phyloP scores from a whole-genome alignment of 1,140 invertebrate genomes.

The Nephotettix cincticeps region DNA sequence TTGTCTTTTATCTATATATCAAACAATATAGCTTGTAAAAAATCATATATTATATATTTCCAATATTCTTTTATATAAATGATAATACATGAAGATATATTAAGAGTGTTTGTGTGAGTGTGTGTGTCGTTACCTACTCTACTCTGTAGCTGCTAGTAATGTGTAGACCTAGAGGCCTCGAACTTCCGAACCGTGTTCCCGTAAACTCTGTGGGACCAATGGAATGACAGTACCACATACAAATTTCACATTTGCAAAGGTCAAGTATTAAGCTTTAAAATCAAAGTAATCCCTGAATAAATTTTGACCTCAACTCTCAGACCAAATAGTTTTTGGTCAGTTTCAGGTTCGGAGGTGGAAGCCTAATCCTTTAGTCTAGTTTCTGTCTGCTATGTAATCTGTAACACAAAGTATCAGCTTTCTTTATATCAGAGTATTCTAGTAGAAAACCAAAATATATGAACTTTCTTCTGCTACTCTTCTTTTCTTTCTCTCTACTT shows the following conservation, averaged over 20 bases:
- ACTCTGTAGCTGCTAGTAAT: slow-evolving; percentile 18
- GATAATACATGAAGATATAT: slow-evolving; percentile 15
- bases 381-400: slow-evolving; percentile 25
- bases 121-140: slow-evolving; percentile 7
- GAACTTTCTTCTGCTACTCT: slow-evolving; percentile 21
- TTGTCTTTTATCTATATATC: slow-evolving; percentile 21
- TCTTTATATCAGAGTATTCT: slow-evolving; percentile 22
- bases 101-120: slow-evolving; percentile 25
- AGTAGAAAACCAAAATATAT: slow-evolving; percentile 19
- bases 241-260: too few species aligned
- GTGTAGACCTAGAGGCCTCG: background rate
- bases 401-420: slow-evolving; percentile 24
- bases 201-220: too few species aligned
- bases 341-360: background rate
- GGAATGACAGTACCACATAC: too few species aligned
- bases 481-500: slow-evolving; percentile 23
- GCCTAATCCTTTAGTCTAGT: slow-evolving; percentile 17
- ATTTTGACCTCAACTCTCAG: background rate
- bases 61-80: slow-evolving; percentile 23
- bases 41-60: slow-evolving; percentile 22
- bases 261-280: too few species aligned
- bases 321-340: background rate
- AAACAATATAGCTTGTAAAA: slow-evolving; percentile 17
- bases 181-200: background rate
- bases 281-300: too few species aligned